These are phyloP conservation scores for Neodiprion pinetum DNA, from an alignment of 1,140 invertebrate genomes.

Conservation along the genomic window DNA sequence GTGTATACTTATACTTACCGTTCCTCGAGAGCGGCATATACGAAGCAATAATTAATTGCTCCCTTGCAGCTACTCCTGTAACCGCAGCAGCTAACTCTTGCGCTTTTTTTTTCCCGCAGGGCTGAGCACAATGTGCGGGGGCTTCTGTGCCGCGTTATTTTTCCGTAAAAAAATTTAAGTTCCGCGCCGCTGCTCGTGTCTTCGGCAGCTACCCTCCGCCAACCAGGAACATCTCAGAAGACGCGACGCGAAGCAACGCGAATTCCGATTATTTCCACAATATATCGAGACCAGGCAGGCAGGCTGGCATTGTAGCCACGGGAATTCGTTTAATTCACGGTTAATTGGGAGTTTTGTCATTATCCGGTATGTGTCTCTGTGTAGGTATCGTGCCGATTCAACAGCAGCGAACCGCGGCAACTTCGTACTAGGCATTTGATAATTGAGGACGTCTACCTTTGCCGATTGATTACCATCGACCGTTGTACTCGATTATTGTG, in stretches of 20 bases:
- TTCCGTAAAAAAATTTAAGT: slow-evolving; percentile 46
- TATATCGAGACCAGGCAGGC: slow-evolving; percentile 21
- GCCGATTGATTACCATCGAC: background rate
- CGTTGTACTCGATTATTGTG: background rate
- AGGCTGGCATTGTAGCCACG: slow-evolving; percentile 1
- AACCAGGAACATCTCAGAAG: background rate
- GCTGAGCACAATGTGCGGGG: slow-evolving; percentile 25
- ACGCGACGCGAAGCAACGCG: background rate
- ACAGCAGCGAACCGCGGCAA: background rate
- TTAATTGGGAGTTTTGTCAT: background rate
- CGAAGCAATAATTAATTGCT: slow-evolving; percentile 56
- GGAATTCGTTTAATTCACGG: background rate
- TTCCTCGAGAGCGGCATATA: too few species aligned
- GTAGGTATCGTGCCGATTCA: background rate
- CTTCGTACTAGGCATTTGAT: background rate
- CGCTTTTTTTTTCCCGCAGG: background rate
- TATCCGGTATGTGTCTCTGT: too few species aligned
- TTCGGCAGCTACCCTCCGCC: background rate
- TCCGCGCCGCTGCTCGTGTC: slow-evolving; percentile 9
- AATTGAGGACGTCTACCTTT: background rate
- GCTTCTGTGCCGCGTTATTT: slow-evolving; percentile 43
- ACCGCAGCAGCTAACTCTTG: background rate
- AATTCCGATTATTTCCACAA: background rate
- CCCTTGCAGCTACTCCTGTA: slow-evolving; percentile 50
- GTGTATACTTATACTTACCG: too few species aligned